A percentile compares a stretch with the other conserved stretches of the same genome.
phyloP scores from a whole-genome alignment of 1,140 invertebrate species.

The Cherax quadricarinatus region DNA sequence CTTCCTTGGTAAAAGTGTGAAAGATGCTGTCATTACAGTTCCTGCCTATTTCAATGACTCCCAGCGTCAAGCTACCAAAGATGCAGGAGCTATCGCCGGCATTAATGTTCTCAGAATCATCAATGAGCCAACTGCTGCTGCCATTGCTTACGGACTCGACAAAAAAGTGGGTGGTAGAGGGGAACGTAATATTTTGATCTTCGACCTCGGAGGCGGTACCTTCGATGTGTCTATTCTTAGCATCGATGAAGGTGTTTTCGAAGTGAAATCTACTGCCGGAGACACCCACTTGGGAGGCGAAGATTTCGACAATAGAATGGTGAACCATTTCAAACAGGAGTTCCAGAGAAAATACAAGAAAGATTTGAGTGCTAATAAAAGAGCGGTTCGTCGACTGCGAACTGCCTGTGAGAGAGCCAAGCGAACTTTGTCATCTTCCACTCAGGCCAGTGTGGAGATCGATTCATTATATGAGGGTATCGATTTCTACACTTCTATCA shows the following conservation, averaged over 20 bases:
- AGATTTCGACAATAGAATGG: conserved; percentile 49
- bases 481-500: conserved; percentile 35
- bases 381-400: conserved; percentile 32
- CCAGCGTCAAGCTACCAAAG: conserved; percentile 40
- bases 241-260: conserved; percentile 46
- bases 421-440: conserved; percentile 39
- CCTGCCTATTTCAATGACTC: conserved; percentile 51
- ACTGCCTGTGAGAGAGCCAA: conserved; percentile 45
- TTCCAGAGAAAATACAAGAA: conserved; percentile 47
- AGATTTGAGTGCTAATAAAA: conserved; percentile 29
- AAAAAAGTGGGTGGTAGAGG: conserved; percentile 39
- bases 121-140: conserved; percentile 45
- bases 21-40: conserved; percentile 35
- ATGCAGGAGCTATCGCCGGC: conserved; percentile 34
- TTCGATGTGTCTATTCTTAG: conserved; percentile 47
- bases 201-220: conserved; percentile 33
- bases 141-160: conserved; percentile 41
- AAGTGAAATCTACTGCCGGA: conserved; percentile 41
- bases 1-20: conserved; percentile 23
- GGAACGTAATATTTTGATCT: conserved; percentile 35
- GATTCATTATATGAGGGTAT: conserved; percentile 39
- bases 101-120: conserved; percentile 47
- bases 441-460: conserved; percentile 46
- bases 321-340: conserved; percentile 36
- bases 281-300: conserved; percentile 42